Percentiles rank a stretch among this genome's conserved stretches.
phyloP scores from a whole-genome alignment of 2,113 vertebrate species.

The Nothoprocta perdicaria region DNA sequence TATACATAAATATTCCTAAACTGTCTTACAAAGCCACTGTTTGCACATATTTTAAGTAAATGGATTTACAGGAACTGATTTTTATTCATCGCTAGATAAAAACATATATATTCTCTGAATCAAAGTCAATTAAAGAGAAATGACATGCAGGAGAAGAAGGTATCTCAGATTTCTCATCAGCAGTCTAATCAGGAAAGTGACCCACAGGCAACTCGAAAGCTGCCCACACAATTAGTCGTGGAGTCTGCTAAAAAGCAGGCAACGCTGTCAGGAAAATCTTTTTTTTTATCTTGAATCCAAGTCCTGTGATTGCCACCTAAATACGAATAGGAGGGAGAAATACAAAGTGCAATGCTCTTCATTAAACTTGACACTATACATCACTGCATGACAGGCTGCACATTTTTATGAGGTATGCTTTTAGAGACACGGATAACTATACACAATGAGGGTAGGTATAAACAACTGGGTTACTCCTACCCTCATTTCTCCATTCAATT shows the following conservation, averaged over 20 bases:
- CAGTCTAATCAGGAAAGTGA: slow-evolving; percentile 38
- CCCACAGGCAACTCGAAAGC: background rate
- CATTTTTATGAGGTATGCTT: background rate
- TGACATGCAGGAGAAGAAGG: background rate
- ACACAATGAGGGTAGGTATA: background rate
- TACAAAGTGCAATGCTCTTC: background rate
- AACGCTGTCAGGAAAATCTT: slow-evolving; percentile 32
- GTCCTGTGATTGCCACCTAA: slow-evolving; percentile 27
- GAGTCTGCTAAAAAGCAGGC: background rate
- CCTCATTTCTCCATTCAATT: background rate
- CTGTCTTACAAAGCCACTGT: background rate
- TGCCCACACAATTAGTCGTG: slow-evolving; percentile 46
- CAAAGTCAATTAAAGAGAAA: slow-evolving; percentile 58
- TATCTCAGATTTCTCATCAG: slow-evolving; percentile 40
- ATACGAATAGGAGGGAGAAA: background rate
- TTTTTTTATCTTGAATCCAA: slow-evolving; percentile 43
- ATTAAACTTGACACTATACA: slow-evolving; percentile 27
- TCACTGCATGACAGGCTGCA: slow-evolving; percentile 25
- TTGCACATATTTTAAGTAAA: background rate
- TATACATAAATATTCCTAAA: background rate
- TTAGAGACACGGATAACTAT: slow-evolving; percentile 36
- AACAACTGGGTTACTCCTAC: background rate
- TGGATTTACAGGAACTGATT: slow-evolving; percentile 19
- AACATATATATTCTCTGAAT: background rate
- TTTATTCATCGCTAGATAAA: slow-evolving; percentile 31